A percentile compares a stretch with the other conserved stretches of the same genome.
phyloP scores from a whole-genome alignment of 1,140 invertebrate species.

The Drosophila mojavensis region DNA sequence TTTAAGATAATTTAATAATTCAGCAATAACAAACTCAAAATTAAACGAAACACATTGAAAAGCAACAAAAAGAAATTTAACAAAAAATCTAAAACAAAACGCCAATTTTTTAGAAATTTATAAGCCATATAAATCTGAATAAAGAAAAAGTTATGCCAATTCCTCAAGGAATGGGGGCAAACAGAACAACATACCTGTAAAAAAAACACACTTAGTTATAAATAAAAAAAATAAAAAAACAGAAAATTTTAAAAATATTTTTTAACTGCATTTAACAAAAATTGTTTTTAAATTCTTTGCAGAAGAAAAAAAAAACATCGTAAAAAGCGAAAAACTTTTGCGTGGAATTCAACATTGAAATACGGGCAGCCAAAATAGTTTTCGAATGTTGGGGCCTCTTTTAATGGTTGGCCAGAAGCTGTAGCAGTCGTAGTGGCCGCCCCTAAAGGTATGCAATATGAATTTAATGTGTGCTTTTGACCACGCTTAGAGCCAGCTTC shows the following conservation, averaged over 20 bases:
- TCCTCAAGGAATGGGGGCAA: no score
- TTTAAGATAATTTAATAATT: neutral
- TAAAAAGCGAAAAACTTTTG: slow-evolving; percentile 6
- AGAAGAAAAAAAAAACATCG: slow-evolving; percentile 14
- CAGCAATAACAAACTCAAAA: neutral
- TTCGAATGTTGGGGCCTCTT: neutral
- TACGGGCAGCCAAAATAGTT: slow-evolving; percentile 29
- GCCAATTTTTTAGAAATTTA: no score
- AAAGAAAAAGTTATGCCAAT: no score
- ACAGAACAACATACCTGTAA: no score
- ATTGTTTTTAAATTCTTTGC: slow-evolving; percentile 12
- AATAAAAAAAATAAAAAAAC: neutral
- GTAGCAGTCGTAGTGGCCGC: no score
- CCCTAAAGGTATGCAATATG: slow-evolving; percentile 20
- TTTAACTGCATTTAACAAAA: slow-evolving; percentile 5
- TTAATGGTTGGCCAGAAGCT: neutral
- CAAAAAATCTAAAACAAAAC: no score
- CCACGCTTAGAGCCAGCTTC: slow-evolving; percentile 4
- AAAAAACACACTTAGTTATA: neutral
- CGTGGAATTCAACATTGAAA: slow-evolving; percentile 19
- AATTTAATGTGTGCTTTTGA: slow-evolving; percentile 11
- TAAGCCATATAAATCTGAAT: no score
- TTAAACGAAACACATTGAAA: neutral
- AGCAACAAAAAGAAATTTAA: neutral
- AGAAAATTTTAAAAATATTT: neutral